Evolutionary conservation across 2,113 vertebrate genomes (phyloP).

Genomic region (Nasalis larvatus): DNA sequence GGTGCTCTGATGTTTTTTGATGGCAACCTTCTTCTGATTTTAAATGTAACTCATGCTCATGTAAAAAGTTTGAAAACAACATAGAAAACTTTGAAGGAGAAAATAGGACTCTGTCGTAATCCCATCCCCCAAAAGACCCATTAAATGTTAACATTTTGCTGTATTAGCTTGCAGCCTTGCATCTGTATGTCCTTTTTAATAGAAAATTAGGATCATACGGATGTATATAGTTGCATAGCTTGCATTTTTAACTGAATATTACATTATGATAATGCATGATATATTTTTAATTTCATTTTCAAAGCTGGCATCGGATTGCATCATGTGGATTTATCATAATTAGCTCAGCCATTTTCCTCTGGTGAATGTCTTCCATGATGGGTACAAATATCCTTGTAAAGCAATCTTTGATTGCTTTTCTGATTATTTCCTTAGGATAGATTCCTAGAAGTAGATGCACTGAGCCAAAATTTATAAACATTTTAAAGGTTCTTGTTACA

Average conservation of each 20-base stretch:
- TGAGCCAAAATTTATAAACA: not conserved
- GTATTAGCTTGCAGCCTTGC: not conserved
- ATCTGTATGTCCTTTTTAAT: not conserved
- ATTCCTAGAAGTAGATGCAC: constrained; percentile 35
- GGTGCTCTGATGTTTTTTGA: not conserved
- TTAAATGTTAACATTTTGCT: not conserved
- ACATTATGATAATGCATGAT: not conserved
- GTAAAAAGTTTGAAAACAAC: not conserved
- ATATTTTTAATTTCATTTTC: constrained; percentile 1
- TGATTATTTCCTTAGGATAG: constrained; percentile 14
- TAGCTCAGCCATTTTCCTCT: not conserved
- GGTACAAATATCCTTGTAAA: constrained; percentile 15
- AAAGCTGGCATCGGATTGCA: not conserved
- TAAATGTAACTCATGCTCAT: not conserved
- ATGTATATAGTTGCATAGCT: not conserved
- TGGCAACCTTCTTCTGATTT: not conserved
- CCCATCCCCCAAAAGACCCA: not conserved
- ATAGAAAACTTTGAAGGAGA: constrained; percentile 7
- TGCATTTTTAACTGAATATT: not conserved
- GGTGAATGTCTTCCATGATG: not conserved
- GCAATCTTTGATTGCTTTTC: not conserved
- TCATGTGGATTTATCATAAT: not conserved
- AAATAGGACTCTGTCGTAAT: not conserved
- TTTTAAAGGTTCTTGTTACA: not conserved
- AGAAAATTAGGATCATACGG: not conserved